Conservation (phyloP, 2,888 invertebrate species). For the Tyria jacobaeae region DNA sequence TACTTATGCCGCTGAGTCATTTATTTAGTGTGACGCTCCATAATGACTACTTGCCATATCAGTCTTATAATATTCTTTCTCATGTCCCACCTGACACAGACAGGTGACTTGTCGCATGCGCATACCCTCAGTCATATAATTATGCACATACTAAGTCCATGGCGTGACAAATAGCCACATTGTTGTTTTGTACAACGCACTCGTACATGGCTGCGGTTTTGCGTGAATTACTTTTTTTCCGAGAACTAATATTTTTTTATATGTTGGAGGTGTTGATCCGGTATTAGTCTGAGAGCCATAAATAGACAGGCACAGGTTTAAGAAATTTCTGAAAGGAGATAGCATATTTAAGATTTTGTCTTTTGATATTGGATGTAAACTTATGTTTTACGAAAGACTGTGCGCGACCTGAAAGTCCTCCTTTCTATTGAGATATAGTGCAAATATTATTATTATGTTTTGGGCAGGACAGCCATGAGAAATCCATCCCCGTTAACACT, state of each 20-base stretch:
- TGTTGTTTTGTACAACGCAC: slow-evolving; percentile 36
- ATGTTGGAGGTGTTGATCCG: neutral
- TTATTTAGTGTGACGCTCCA: neutral
- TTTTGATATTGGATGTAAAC: too few relatives aligned
- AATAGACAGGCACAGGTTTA: neutral
- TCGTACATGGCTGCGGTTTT: slow-evolving; percentile 23
- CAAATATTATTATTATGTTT: too few relatives aligned
- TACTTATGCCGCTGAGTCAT: neutral
- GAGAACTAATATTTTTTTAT: neutral
- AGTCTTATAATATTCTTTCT: slow-evolving; percentile 15
- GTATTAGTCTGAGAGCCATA: neutral
- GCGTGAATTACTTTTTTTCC: slow-evolving; percentile 12
- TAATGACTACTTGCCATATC: slow-evolving; percentile 4
- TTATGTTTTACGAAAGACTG: too few relatives aligned
- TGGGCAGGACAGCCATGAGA: too few relatives aligned
- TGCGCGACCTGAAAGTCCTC: too few relatives aligned
- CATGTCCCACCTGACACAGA: slow-evolving; percentile 20
- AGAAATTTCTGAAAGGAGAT: too few relatives aligned
- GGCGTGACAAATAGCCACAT: slow-evolving; percentile 53
- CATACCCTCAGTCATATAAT: slow-evolving; percentile 43
- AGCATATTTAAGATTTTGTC: too few relatives aligned
- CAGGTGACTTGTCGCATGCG: slow-evolving; percentile 43
- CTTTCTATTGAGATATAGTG: too few relatives aligned
- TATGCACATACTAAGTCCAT: slow-evolving; percentile 53
- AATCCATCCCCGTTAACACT: too few relatives aligned